Evolutionary conservation across 2,888 invertebrate genomes (phyloP), one percentile per base, ranked within the genome.

Genomic region (Phaonia tiefii): DNA sequence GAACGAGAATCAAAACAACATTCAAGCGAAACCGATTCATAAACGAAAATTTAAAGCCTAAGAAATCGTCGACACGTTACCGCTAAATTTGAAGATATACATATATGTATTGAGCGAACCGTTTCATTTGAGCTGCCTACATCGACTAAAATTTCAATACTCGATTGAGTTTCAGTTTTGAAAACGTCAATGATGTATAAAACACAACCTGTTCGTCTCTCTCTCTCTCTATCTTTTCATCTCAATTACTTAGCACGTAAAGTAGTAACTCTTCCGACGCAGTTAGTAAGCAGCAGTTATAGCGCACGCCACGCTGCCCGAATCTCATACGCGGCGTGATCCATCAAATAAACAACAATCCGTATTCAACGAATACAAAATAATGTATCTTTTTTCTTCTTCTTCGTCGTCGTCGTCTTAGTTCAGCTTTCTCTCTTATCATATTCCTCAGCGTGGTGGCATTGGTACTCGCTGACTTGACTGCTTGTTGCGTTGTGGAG

Each of bases 111-210:
- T 20, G 66, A 54, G 60, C 72, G 78, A 75, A 78, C 81, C 75
- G 78, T 51, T 75, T 81, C 63, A 69, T 81, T 78, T 63, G 75
- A 81, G 75, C 75, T 58, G 78, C 78, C 75, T 75, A 63, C 60
- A 71, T 78, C 75, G 78, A 81, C 81, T 81, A 44, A 81, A 78
- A 56, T 81, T 72, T 78, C 78, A 78, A 81, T 78, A 65, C 78
- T 72, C 63, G 75, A 75, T 78, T 78, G 65, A 78, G 15, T 37
- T 78, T 78, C 56, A 69, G 22, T 51, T 75, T 81, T 65, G 63
- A 75, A 77, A 63, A 39, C 60, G 15, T 44, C 58, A 17, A 70
- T 31, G 17, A 54, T n/a, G n/a, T n/a, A n/a, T 20, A 60, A 58
- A 63, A 7, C 42, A 60, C 66, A 73, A 65, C 65, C 13, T 25